Base-by-base conservation (phyloP, 2,888 invertebrate species). In the Troides helena region DNA sequence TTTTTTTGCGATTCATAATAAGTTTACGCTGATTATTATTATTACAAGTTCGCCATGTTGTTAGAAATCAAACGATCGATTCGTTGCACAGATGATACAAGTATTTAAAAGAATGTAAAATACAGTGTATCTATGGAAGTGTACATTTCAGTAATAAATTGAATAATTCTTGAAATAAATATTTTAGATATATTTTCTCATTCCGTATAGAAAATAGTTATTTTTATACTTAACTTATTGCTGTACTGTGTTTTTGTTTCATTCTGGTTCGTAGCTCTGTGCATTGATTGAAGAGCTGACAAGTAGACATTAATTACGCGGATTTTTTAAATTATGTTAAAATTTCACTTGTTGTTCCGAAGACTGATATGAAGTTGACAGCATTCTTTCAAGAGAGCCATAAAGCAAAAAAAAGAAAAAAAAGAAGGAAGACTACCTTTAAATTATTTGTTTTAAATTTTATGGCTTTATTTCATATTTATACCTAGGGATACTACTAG, bases 1-100 rank as follows among this genome's bases (percentile, higher is more conserved):
- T 56, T 36, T 64, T 61, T 63, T 61, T n/a, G 50, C 65, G 12
- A 43, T 62, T 43, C 63, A 60, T 70, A 70, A 63, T 39, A 63
- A 64, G 25, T 70, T 36, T 56, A 53, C 61, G 67, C 23, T 61
- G 23, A 53, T 21, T 66, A 70, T 70, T 70, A 67, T 65, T 64
- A 70, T 82, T 81, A 80, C 71, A 78, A 75, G 75, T 81, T 85
- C 87, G 92, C 91, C 92, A 92, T 92, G 86, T 92, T 92, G 92
- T 89, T 88, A 77, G 77, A 81, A 78, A 73, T 72, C 70, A 77
- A 75, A 71, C 75, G 78, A 78, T 78, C 80, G 77, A 78, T 78
- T 74, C 53, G 23, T 72, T 72, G 69, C 74, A 67, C 56, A 70
- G 66, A 70, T 57, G 18, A 63, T 14, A 60, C 5, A 53, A 53